A percentile compares a stretch with the other conserved stretches of the same genome.
Conservation (phyloP, 2,113 vertebrate genomes). For the Protobothrops mucrosquamatus region DNA sequence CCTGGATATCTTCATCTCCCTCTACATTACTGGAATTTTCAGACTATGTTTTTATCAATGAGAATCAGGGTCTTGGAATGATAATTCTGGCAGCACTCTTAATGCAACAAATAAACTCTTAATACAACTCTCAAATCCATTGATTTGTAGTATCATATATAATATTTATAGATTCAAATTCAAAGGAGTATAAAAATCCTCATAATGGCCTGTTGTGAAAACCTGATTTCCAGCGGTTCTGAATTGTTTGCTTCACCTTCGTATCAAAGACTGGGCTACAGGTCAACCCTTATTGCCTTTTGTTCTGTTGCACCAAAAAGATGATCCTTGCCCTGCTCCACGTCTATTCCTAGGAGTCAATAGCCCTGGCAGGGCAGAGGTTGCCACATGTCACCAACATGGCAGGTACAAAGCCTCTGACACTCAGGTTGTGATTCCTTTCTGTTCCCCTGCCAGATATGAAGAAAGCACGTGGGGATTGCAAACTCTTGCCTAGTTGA, state of each 20-base stretch:
- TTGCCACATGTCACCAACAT: neutral
- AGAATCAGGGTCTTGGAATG: too few species aligned
- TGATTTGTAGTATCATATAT: neutral
- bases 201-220: neutral
- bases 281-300: neutral
- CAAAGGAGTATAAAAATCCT: neutral
- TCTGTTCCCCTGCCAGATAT: neutral
- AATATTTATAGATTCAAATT: neutral
- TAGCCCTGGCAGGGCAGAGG: slow-evolving; percentile 19
- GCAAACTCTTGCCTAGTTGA: too few species aligned
- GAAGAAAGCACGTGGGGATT: neutral
- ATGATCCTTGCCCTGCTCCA: neutral
- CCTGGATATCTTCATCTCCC: neutral
- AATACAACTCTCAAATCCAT: neutral
- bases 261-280: neutral
- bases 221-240: neutral
- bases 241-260: neutral
- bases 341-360: slow-evolving; percentile 9
- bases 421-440: neutral
- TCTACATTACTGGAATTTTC: neutral
- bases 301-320: neutral
- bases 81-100: neutral
- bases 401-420: neutral
- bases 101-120: neutral
- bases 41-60: neutral